Evolutionary conservation across 2,888 invertebrate species (phyloP).

Genomic region (Galeopsomyia nigrocyanea): DNA sequence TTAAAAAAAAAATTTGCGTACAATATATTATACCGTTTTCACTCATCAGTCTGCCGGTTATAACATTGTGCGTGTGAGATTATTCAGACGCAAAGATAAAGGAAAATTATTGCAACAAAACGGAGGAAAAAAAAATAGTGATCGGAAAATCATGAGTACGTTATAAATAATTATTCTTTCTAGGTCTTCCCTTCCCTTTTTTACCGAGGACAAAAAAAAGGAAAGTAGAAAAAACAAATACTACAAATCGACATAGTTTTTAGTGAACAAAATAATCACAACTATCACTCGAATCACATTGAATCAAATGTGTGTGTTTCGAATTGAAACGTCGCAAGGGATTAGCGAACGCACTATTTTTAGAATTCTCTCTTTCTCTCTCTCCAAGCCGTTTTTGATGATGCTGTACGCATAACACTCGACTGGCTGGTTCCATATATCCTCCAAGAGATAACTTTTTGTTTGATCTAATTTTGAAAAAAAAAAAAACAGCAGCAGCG

Average conservation of each 20-base stretch:
- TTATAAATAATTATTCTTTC: too few species aligned
- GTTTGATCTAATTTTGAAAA: slow-evolving; percentile 7
- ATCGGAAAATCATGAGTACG: background rate
- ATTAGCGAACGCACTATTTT: background rate
- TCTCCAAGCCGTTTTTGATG: slow-evolving; percentile 2
- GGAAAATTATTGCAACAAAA: background rate
- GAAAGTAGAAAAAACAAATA: slow-evolving; percentile 2
- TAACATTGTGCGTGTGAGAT: slow-evolving; percentile 41
- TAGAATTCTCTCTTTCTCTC: background rate
- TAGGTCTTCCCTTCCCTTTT: background rate
- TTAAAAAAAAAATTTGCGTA: background rate
- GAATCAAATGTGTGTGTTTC: slow-evolving; percentile 20
- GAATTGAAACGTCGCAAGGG: slow-evolving; percentile 12
- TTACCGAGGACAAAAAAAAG: background rate
- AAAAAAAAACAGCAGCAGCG: background rate
- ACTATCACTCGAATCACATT: slow-evolving; percentile 32
- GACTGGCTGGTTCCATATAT: slow-evolving; percentile 13
- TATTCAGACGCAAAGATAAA: slow-evolving; percentile 3
- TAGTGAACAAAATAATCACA: slow-evolving; percentile 25
- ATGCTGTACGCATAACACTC: slow-evolving; percentile 19
- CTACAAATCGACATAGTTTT: slow-evolving; percentile 17
- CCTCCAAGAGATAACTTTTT: slow-evolving; percentile 17
- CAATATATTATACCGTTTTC: slow-evolving; percentile 11
- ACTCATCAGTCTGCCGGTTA: slow-evolving; percentile 5
- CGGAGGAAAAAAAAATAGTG: slow-evolving; percentile 3